These are phyloP conservation scores for Oenanthe melanoleuca DNA, from an alignment of 2,113 vertebrate genomes.

Conservation along the genomic window DNA sequence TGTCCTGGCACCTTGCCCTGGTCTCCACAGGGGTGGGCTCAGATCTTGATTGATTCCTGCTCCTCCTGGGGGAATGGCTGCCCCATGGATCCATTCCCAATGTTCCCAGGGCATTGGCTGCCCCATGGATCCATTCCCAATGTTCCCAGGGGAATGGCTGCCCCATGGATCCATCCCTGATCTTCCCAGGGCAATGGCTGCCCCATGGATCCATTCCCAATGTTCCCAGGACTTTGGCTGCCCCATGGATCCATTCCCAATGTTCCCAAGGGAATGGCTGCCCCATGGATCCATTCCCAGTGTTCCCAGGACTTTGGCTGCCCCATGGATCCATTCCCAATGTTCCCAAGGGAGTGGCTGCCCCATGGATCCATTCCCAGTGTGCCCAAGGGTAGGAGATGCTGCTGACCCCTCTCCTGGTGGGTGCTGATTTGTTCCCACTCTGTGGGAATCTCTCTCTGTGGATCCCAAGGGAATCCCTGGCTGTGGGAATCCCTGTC, in stretches of 20 bases:
- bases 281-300: not conserved
- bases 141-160: not conserved
- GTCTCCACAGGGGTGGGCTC: not conserved
- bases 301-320: rapidly evolving
- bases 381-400: not conserved
- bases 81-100: not conserved
- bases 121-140: not conserved
- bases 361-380: not conserved
- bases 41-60: rapidly evolving
- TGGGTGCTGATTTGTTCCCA: not conserved
- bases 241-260: not conserved
- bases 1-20: rapidly evolving
- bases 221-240: rapidly evolving
- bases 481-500: not conserved
- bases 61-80: not conserved
- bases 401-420: rapidly evolving
- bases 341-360: too few relatives aligned
- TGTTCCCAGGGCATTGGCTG: not conserved
- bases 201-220: not conserved
- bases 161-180: rapidly evolving
- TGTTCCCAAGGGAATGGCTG: rapidly evolving
- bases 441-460: too few relatives aligned
- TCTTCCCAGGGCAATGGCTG: rapidly evolving
- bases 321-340: not conserved
- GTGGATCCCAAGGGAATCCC: too few relatives aligned